A percentile compares a stretch with the other conserved stretches of the same genome.
Conservation (phyloP, 2,113 vertebrate genomes). For the Dasypus novemcinctus region DNA sequence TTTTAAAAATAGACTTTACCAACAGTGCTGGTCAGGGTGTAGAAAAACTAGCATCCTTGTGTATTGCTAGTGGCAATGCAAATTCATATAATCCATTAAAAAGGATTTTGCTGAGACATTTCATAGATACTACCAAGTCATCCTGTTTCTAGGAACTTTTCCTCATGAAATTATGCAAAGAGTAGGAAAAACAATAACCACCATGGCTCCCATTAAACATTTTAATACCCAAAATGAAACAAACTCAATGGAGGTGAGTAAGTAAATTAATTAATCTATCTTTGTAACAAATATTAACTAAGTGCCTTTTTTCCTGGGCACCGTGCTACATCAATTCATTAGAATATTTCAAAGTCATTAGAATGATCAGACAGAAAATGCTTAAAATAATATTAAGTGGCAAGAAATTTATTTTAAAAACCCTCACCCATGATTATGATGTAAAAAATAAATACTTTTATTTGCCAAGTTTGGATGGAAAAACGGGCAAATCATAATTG, state of each 20-base stretch:
- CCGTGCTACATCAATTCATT: not conserved
- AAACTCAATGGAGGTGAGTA: not conserved
- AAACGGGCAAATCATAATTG: not conserved
- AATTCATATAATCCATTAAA: not conserved
- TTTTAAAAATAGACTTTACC: not conserved
- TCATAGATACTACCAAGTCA: not conserved
- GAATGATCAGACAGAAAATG: not conserved
- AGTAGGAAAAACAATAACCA: not conserved
- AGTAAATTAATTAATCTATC: not conserved
- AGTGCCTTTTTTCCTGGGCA: not conserved
- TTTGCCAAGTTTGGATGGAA: not conserved
- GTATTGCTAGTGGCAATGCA: rapidly evolving
- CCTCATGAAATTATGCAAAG: not conserved
- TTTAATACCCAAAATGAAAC: not conserved
- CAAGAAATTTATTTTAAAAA: not conserved
- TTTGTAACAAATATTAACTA: not conserved
- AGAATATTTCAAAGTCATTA: not conserved
- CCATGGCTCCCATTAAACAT: not conserved
- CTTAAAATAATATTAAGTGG: not conserved
- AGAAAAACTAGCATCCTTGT: not conserved
- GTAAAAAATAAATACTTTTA: not conserved
- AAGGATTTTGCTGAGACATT: not conserved
- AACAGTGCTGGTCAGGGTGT: not conserved
- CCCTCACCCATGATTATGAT: not conserved
- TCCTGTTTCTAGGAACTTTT: not conserved